phyloP scores from a whole-genome alignment of 2,113 vertebrate species.

The Oryzias melastigma region DNA sequence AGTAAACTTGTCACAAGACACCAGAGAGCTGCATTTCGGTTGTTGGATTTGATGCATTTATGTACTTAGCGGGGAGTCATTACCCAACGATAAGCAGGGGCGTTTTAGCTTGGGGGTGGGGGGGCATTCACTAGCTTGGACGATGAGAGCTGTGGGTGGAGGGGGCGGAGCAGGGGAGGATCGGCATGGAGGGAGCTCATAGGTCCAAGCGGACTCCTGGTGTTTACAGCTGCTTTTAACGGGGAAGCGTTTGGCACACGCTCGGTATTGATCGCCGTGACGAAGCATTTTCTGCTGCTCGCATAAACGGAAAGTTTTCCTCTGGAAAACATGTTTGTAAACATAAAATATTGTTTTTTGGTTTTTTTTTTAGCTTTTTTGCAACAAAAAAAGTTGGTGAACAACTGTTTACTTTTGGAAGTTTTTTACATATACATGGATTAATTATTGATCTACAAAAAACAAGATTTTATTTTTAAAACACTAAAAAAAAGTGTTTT shows the following conservation, averaged over 20 bases:
- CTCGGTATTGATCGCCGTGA: conserved; percentile 24
- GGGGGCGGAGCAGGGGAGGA: conserved; percentile 68
- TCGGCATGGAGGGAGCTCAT: conserved; percentile 51
- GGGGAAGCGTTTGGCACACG: conserved; percentile 28
- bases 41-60: background rate
- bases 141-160: conserved; percentile 20
- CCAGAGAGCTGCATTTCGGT: background rate
- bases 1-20: conserved; percentile 5
- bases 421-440: conserved; percentile 33
- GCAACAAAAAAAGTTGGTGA: too few relatives aligned
- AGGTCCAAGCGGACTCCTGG: conserved; percentile 53
- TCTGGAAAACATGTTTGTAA: too few relatives aligned
- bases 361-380: too few relatives aligned
- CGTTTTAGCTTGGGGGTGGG: conserved; percentile 3
- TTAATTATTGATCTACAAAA: too few relatives aligned
- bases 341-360: too few relatives aligned
- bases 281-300: background rate
- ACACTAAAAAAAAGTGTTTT: too few relatives aligned
- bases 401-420: conserved; percentile 16
- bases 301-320: background rate
- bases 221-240: conserved; percentile 47
- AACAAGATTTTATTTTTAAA: too few relatives aligned
- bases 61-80: background rate
- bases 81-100: too few relatives aligned
- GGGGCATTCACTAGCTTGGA: background rate